A percentile compares a stretch with the other conserved stretches of the same genome.
Conservation (phyloP, 2,888 invertebrate species). For the Ditula angustiorana region DNA sequence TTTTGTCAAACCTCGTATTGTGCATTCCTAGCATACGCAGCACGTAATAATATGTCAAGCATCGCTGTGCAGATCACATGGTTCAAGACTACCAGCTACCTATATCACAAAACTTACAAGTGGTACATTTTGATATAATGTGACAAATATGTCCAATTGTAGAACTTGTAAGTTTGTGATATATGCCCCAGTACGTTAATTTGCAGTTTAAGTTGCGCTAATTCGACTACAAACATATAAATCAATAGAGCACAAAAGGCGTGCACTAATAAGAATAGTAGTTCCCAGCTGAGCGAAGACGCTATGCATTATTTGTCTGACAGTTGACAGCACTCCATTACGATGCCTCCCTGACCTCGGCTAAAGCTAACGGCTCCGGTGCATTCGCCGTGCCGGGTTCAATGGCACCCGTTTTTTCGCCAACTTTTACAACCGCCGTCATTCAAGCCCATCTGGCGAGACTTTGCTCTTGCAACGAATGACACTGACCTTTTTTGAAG, state of each 20-base stretch:
- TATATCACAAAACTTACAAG: too few relatives aligned
- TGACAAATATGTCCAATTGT: too few relatives aligned
- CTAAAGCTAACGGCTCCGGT: constrained; percentile 72
- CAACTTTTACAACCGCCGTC: constrained; percentile 64
- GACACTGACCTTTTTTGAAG: constrained; percentile 17
- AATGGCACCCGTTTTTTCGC: constrained; percentile 74
- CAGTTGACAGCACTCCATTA: constrained; percentile 48
- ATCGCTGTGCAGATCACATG: too few relatives aligned
- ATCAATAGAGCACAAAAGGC: neutral
- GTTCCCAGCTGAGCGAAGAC: constrained; percentile 28
- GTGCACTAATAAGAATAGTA: neutral
- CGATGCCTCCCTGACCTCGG: constrained; percentile 78
- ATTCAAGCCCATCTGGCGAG: constrained; percentile 49
- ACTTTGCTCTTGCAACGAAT: constrained; percentile 27
- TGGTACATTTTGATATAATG: too few relatives aligned
- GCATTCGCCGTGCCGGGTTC: constrained; percentile 73
- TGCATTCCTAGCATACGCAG: too few relatives aligned
- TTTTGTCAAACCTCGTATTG: too few relatives aligned
- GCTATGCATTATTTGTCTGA: constrained; percentile 53
- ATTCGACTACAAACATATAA: too few relatives aligned
- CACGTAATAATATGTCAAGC: too few relatives aligned
- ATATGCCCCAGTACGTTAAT: too few relatives aligned
- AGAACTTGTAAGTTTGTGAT: too few relatives aligned
- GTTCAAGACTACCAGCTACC: too few relatives aligned
- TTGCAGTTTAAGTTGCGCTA: too few relatives aligned